Base-by-base conservation (phyloP, 2,888 invertebrate species). In the Sarcophaga variegata region DNA sequence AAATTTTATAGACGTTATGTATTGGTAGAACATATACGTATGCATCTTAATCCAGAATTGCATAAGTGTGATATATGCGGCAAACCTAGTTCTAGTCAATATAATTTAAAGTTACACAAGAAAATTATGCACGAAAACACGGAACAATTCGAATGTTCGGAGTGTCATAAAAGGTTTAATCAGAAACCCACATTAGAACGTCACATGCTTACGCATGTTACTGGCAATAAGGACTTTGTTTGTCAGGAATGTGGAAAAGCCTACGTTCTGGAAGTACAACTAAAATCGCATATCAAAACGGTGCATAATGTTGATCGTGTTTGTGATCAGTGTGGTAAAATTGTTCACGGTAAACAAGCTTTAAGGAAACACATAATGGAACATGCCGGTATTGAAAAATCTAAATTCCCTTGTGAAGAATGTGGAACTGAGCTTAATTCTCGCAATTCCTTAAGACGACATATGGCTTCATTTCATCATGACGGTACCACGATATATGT, bases 241-340 rank as follows among this genome's bases (percentile, higher is more conserved):
- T 90, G 90, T 49, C 81, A 89, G 12, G 87, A 89, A 25, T 90
- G 90, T 67, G 89, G 89, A 0, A 90, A 89, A 63, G 89, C 88
- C 2, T 84, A 87, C 17, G 85, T 89, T 60, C 80, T 82, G 63
- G 88, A 81, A 72, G 81, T 74, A 54, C 88, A 80, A 66, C 86
- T 87, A 8, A 90, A 85, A 60, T 87, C 72, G 17, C 89, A 88
- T 74, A 87, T 72, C n/a, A 88, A 63, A 80, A 90, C 88, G 70
- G 90, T 87, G 1, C 86, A 76, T 70, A 87, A 76, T 66, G 84
- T 79, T 27, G 76, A 82, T 70, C 69, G 87, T 22, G 88, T 89
- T 10, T 89, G 89, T 20, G 89, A 89, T 47, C 84, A 87, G 37
- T 89, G 89, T 74, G 89, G 89, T 5, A 88, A 87, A 83, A 88